Conservation (phyloP, 30 jellyfish, hydroid and myxozoan genomes). For the Cassiopea xamachana region DNA sequence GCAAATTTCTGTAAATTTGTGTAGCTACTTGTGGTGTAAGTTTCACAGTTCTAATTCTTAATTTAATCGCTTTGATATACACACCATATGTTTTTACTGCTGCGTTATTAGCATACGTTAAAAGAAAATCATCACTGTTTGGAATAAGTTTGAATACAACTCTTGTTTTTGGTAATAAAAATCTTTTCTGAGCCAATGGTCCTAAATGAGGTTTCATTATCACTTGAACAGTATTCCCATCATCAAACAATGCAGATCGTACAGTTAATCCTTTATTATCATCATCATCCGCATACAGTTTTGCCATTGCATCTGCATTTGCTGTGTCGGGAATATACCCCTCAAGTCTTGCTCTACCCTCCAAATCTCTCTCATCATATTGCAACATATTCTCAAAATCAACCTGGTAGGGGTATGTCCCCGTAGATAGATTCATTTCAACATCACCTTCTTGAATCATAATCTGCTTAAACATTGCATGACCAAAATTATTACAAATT, state of each 20-base stretch:
- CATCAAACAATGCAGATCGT: background rate
- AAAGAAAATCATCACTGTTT: background rate
- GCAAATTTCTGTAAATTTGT: background rate
- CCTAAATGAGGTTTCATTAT: background rate
- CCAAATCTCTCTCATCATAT: constrained; percentile 15
- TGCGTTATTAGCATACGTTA: background rate
- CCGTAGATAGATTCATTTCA: background rate
- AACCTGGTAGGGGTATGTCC: background rate
- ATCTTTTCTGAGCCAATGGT: background rate
- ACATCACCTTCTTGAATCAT: background rate
- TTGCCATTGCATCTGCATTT: background rate
- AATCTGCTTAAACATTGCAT: background rate
- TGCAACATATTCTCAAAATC: background rate
- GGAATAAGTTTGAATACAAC: background rate
- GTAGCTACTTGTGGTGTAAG: background rate
- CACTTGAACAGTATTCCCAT: background rate
- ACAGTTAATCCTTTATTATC: background rate
- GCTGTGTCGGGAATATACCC: background rate
- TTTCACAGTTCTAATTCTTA: background rate
- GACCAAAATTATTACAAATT: constrained; percentile 1
- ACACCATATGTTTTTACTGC: background rate
- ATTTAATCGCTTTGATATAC: background rate
- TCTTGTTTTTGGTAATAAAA: background rate
- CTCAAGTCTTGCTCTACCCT: background rate
- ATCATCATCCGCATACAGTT: background rate